Evolutionary conservation across 2,797 vertebrate species (phyloP).

Genomic region (Thalassophryne amazonica): DNA sequence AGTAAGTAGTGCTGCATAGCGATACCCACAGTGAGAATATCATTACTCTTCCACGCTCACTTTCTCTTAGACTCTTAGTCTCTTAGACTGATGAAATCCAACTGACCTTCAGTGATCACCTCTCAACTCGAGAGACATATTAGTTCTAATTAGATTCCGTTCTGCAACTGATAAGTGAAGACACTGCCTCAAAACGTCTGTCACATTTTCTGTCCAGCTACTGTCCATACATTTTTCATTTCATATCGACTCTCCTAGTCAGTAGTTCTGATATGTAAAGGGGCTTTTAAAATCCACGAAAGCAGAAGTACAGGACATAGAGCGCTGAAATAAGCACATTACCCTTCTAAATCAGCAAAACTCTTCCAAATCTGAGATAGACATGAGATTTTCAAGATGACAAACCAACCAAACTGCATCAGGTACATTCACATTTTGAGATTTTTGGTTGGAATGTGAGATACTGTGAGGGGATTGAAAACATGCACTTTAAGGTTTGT

Average conservation of each 20-base stretch:
- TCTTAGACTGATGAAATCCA: constrained; percentile 21
- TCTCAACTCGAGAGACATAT: constrained; percentile 13
- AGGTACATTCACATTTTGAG: not conserved
- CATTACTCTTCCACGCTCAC: constrained; percentile 5
- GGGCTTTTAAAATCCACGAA: constrained; percentile 47
- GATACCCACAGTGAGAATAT: constrained; percentile 21
- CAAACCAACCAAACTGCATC: not conserved
- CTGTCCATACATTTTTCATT: constrained; percentile 39
- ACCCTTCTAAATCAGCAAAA: not conserved
- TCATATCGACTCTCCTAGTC: constrained; percentile 39
- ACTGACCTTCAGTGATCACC: constrained; percentile 45
- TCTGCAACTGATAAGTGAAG: constrained; percentile 23
- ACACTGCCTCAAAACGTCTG: not conserved
- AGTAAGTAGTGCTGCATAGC: constrained; percentile 18
- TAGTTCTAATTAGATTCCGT: constrained; percentile 41
- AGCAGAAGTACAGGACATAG: constrained; percentile 6
- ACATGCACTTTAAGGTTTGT: not conserved
- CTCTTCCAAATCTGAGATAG: not conserved
- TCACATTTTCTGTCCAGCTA: constrained; percentile 3
- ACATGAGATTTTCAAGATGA: not conserved
- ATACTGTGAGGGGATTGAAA: not conserved
- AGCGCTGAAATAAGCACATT: not conserved
- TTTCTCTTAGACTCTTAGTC: no score
- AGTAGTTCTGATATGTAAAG: constrained; percentile 42
- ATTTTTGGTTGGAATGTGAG: constrained; percentile 9